These are phyloP conservation scores for Oreochromis niloticus DNA, from an alignment of 2,113 vertebrate genomes.

Conservation along the genomic window DNA sequence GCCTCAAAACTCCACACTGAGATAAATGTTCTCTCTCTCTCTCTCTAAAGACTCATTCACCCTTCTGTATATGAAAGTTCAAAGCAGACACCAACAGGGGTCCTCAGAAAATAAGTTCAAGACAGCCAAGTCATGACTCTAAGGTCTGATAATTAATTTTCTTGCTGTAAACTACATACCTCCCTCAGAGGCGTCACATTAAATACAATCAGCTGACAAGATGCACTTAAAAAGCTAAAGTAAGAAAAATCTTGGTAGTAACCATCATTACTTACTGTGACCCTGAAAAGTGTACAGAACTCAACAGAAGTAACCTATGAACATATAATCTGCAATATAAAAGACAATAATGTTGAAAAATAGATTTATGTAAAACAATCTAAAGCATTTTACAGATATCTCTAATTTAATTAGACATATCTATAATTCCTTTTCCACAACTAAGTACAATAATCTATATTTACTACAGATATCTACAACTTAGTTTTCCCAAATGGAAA, in stretches of 20 bases:
- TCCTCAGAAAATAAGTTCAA: neutral
- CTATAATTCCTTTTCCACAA: neutral
- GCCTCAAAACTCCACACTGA: neutral
- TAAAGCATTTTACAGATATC: neutral
- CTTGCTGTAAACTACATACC: neutral
- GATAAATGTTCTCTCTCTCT: neutral
- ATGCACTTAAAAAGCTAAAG: neutral
- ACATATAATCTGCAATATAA: neutral
- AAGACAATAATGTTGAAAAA: neutral
- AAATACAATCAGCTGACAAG: neutral
- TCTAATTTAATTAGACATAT: neutral
- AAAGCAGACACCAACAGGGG: neutral
- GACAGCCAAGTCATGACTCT: neutral
- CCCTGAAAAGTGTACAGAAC: neutral
- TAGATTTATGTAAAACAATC: neutral
- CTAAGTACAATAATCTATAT: too few species aligned
- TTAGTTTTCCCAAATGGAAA: neutral
- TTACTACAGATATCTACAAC: too few species aligned
- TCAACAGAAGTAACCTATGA: neutral
- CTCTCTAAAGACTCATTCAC: neutral
- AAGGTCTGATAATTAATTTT: neutral
- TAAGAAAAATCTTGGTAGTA: neutral
- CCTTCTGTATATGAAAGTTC: neutral
- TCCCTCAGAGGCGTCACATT: neutral
- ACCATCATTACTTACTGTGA: neutral